A percentile compares a stretch with the other conserved stretches of the same genome.
phyloP scores from a whole-genome alignment of 1,140 invertebrate species.

The Lepidurus couesii region DNA sequence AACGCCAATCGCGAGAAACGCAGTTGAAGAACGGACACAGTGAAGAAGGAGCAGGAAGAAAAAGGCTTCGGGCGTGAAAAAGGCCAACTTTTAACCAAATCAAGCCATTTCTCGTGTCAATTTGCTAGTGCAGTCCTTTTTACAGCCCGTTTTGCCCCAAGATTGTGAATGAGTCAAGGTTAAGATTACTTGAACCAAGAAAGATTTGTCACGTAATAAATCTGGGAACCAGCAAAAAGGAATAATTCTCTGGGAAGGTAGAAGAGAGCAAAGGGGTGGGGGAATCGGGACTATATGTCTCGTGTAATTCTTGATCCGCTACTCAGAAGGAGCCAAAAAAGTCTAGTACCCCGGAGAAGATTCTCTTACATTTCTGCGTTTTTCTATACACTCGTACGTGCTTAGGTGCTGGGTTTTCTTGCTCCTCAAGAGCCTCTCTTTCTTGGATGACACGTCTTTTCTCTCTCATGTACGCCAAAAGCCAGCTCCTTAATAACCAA shows the following conservation, averaged over 20 bases:
- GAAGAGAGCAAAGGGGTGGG: background rate
- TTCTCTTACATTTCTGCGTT: background rate
- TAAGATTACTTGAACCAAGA: background rate
- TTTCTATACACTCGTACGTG: background rate
- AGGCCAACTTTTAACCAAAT: background rate
- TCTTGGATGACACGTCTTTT: slow-evolving; percentile 14
- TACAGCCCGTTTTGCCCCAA: background rate
- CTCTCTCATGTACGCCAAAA: background rate
- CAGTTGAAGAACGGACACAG: background rate
- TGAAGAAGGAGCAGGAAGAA: background rate
- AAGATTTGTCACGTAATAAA: background rate
- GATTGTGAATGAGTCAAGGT: background rate
- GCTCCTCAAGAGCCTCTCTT: background rate
- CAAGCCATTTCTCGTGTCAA: slow-evolving; percentile 3
- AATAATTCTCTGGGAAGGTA: background rate
- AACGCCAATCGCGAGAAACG: background rate
- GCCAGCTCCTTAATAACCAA: background rate
- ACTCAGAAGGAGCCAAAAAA: background rate
- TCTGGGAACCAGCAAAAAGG: background rate
- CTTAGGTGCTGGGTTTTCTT: background rate
- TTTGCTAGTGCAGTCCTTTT: background rate
- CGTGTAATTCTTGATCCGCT: background rate
- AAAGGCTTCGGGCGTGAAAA: background rate
- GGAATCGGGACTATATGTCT: background rate
- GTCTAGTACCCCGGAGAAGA: background rate